A percentile compares a stretch with the other conserved stretches of the same genome.
Evolutionary conservation across 2,888 invertebrate genomes (phyloP).

Genomic region (Andrena bucephala): DNA sequence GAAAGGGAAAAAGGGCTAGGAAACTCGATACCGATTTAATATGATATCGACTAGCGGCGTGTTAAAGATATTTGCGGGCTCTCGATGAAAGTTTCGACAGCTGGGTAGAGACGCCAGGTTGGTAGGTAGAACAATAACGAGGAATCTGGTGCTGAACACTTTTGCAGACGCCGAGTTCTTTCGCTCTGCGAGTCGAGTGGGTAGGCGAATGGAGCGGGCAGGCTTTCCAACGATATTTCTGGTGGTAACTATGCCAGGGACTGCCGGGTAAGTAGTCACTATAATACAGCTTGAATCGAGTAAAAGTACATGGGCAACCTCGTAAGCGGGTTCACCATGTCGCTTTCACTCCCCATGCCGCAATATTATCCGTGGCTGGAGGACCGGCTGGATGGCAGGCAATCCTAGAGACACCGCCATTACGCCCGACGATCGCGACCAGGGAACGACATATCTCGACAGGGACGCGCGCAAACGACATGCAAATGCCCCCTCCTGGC

Average conservation of each 20-base stretch:
- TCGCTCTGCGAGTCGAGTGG: conserved; percentile 58
- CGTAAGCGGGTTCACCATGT: conserved; percentile 79
- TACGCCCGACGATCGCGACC: neutral
- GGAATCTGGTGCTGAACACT: conserved; percentile 50
- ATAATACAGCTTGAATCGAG: conserved; percentile 76
- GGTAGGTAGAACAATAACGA: conserved; percentile 36
- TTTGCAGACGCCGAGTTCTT: conserved; percentile 47
- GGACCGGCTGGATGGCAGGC: conserved; percentile 58
- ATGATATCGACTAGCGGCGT: too few species aligned
- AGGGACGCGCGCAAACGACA: conserved; percentile 3
- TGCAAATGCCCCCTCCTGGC: neutral
- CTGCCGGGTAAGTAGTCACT: conserved; percentile 76
- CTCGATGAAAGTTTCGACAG: conserved; percentile 13
- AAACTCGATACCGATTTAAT: neutral
- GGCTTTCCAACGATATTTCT: conserved; percentile 79
- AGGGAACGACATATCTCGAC: conserved; percentile 8
- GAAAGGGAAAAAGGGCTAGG: neutral
- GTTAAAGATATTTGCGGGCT: neutral
- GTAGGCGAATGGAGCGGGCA: conserved; percentile 64
- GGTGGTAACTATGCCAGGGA: conserved; percentile 80
- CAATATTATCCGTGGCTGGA: conserved; percentile 73
- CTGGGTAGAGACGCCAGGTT: neutral
- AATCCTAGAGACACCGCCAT: conserved; percentile 52
- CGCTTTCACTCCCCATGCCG: conserved; percentile 79
- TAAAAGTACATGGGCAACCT: conserved; percentile 80